Base-by-base conservation (phyloP, 2,797 vertebrate species). In the Nannoperca obscura region DNA sequence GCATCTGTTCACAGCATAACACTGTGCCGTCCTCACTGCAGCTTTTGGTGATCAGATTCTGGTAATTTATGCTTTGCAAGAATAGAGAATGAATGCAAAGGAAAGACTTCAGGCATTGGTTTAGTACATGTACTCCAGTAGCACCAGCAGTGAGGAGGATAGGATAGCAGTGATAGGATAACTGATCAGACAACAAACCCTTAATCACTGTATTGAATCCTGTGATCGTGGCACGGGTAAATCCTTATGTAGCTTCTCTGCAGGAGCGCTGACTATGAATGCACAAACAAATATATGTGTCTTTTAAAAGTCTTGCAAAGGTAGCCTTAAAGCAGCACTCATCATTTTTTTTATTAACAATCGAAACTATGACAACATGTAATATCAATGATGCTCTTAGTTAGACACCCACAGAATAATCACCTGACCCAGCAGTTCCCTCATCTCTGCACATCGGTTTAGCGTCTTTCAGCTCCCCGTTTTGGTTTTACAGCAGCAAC, bases 111-210 rank as follows among this genome's bases (percentile, higher is more conserved):
- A 40, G 20, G 30, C 7, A 50, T 4, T 7, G 4, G 47, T 40
- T 15, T 38, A 8, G 14, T 22, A 22, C 49, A 44, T 20, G 15
- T 14, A 40, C 10, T 71, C 42, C 27, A 36, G 30, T 1, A 11
- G 46, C 32, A 20, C 38, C 38, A 15, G 66, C 67, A 69, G 53
- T 53, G 24, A 62, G 13, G 57, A 20, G 3, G 10, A 27, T n/a
- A n/a, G n/a, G n/a, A n/a, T n/a, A n/a, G n/a, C n/a, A n/a, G n/a
- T 42, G 47, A 55, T 32, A 30, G 34, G 20, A 44, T 66, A 57
- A 36, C 50, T 53, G 57, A 67, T 44, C 20, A 62, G 42, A 55
- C 54, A 36, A 22, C 49, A 36, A 66, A 60, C 27, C 32, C 30
- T n/a, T 44, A 32, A 27, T 63, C 17, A 44, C 50, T 54, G 20